A percentile compares a stretch with the other conserved stretches of the same genome.
Evolutionary conservation across 1,140 invertebrate species (phyloP).

Genomic region (Papilio xuthus): DNA sequence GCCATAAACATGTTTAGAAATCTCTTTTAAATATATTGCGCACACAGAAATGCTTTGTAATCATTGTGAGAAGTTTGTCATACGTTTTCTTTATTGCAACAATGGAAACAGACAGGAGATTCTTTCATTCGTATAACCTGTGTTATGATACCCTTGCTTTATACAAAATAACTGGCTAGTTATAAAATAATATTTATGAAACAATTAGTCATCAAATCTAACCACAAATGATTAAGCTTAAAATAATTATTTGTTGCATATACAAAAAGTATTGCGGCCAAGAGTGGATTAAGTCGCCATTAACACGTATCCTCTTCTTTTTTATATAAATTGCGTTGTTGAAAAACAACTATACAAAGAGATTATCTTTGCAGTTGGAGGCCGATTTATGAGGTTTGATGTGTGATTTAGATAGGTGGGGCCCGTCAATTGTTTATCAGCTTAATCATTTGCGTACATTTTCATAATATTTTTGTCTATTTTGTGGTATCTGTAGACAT

Average conservation of each 20-base stretch:
- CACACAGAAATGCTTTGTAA: slow-evolving; percentile 16
- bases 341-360: background rate
- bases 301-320: slow-evolving; percentile 31
- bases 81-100: background rate
- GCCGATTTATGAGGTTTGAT: slow-evolving; percentile 46
- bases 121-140: background rate
- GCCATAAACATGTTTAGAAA: slow-evolving; percentile 29
- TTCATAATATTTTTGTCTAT: background rate
- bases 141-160: background rate
- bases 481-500: background rate
- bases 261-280: slow-evolving; percentile 36
- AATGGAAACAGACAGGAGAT: background rate
- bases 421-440: slow-evolving; percentile 36
- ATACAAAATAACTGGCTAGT: background rate
- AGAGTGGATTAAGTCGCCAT: slow-evolving; percentile 32
- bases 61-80: background rate
- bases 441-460: no score
- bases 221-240: background rate
- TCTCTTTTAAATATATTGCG: slow-evolving; percentile 25
- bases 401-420: slow-evolving; percentile 48
- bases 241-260: background rate
- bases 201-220: slow-evolving; percentile 16
- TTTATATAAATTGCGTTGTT: background rate
- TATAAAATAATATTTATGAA: slow-evolving; percentile 1
- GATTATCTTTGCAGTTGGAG: slow-evolving; percentile 42